Conservation (phyloP, 2,113 vertebrate genomes). For the Macquaria australasica region DNA sequence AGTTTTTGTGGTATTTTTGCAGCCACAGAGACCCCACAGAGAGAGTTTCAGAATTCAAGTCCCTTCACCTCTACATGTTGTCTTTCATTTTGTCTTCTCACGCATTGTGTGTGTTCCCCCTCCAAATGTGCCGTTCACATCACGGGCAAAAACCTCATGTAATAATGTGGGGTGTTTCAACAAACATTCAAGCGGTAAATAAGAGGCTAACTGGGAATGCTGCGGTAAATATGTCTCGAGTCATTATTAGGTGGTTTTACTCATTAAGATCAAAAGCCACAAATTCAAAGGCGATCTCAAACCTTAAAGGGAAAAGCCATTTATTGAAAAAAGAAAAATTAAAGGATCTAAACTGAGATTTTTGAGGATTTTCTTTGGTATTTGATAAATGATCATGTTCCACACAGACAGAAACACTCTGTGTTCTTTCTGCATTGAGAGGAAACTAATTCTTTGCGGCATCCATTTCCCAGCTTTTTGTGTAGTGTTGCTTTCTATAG, state of each 20-base stretch:
- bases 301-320: slow-evolving; percentile 55
- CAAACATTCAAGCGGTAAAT: slow-evolving; percentile 75
- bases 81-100: slow-evolving; percentile 63
- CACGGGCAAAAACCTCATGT: slow-evolving; percentile 69
- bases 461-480: slow-evolving; percentile 47
- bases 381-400: slow-evolving; percentile 67
- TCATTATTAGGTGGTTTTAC: slow-evolving; percentile 81
- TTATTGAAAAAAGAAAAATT: slow-evolving; percentile 51
- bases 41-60: slow-evolving; percentile 36
- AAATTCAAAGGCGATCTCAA: slow-evolving; percentile 71
- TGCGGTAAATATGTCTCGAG: slow-evolving; percentile 76
- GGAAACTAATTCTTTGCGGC: slow-evolving; percentile 45
- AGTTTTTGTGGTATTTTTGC: slow-evolving; percentile 48
- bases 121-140: slow-evolving; percentile 68
- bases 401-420: slow-evolving; percentile 51
- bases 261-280: slow-evolving; percentile 82
- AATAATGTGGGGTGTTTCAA: slow-evolving; percentile 73
- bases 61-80: slow-evolving; percentile 48
- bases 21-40: slow-evolving; percentile 55
- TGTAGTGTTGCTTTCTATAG: slow-evolving; percentile 42
- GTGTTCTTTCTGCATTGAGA: slow-evolving; percentile 36
- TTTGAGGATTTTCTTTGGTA: slow-evolving; percentile 56
- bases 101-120: slow-evolving; percentile 71
- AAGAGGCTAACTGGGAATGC: slow-evolving; percentile 69
- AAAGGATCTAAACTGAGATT: slow-evolving; percentile 59